These are phyloP conservation scores for Labrus mixtus DNA, from an alignment of 2,113 vertebrate species.

Conservation along the genomic window DNA sequence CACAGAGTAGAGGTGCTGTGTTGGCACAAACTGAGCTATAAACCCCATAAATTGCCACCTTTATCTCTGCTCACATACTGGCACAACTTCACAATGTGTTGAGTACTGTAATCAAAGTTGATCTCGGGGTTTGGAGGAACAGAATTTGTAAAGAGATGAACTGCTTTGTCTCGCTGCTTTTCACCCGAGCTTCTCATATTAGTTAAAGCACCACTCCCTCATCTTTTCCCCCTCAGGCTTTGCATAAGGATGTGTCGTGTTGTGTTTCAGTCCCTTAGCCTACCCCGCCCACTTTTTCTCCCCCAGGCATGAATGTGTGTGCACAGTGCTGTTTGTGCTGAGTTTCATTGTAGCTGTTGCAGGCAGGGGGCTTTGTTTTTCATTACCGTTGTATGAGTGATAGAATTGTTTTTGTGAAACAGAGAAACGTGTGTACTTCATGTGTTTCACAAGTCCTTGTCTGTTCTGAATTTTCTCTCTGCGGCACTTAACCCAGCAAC, in stretches of 20 bases:
- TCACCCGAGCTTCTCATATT: background rate
- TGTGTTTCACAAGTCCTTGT: conserved; percentile 6
- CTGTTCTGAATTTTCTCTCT: background rate
- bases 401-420: background rate
- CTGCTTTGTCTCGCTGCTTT: conserved; percentile 9
- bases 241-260: conserved; percentile 25
- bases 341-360: background rate
- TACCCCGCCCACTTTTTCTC: conserved; percentile 21
- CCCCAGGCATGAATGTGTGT: conserved; percentile 2
- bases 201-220: conserved; percentile 31
- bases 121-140: background rate
- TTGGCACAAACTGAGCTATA: conserved; percentile 17
- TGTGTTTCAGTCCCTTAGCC: conserved; percentile 28
- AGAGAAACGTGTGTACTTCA: background rate
- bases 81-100: background rate
- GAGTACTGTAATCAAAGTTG: background rate
- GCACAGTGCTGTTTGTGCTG: background rate
- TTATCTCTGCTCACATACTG: background rate
- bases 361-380: background rate
- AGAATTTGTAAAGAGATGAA: conserved; percentile 18
- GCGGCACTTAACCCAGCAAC: background rate
- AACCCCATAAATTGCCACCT: conserved; percentile 28
- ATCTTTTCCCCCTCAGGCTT: conserved; percentile 31
- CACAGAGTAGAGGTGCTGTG: conserved; percentile 8
- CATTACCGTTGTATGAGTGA: background rate